Base-by-base conservation (phyloP, 2,888 invertebrate species). In the Dioctria rufipes region DNA sequence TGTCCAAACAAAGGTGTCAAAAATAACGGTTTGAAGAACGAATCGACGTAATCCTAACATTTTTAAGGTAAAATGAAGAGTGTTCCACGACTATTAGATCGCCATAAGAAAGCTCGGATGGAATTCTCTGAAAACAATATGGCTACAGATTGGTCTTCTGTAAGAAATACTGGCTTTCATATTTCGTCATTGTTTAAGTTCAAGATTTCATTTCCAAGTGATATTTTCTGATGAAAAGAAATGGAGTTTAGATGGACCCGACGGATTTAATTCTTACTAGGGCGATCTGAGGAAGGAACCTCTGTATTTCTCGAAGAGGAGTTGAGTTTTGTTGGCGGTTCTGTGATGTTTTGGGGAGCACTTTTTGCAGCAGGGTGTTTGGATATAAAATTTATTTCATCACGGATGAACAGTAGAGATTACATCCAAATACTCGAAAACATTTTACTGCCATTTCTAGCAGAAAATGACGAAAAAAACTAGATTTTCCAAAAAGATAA, bases 1-100 rank as follows among this genome's bases (percentile, higher is more conserved):
- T 66, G 3, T 42, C 4, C 11, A 66, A 66, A 66, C 66, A 42
- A 66, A 42, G 2, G 66, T 66, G 40, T 66, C 11, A 42, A 66
- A 66, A 66, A 66, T 42, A 42, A 66, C 42, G 8, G 66, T 66
- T 42, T 66, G 66, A 42, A 66, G 66, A 11, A 66, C 65, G 39
- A 6, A 39, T 40, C 65, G n/a, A 65, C 65, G 65, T 39, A 8
- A 65, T 40, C 4, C 4, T 40, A 65, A 65, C 39, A 65, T 65
- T 3, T 3, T 37, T 39, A 37, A 8, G 37, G 11, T 39, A 65
- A 65, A 65, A 65, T 65, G 39, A 65, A 65, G 65, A 39, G 37
- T 39, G 65, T 3, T 39, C 65, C 65, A 65, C n/a, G 39, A 40
- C 39, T 65, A 9, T 61, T 37, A 61, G 61, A 25, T 9, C 61